phyloP scores from a whole-genome alignment of 2,888 invertebrate species.

The Diplazon laetatorius region DNA sequence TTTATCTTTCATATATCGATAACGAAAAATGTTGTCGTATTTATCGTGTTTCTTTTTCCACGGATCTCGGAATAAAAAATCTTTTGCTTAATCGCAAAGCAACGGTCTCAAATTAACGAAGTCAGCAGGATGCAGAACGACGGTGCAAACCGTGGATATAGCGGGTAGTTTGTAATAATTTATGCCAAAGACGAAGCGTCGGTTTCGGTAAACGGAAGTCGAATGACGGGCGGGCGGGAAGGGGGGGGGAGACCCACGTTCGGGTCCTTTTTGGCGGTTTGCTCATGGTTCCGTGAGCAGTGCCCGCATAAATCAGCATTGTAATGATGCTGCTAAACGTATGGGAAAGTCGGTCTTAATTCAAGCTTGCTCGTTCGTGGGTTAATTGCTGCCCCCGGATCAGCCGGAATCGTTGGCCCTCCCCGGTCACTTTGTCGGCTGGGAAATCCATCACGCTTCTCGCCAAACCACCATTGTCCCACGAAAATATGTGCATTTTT shows the following conservation, averaged over 20 bases:
- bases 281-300: constrained; percentile 63
- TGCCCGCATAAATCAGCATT: constrained; percentile 67
- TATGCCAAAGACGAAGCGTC: constrained; percentile 25
- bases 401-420: constrained; percentile 56
- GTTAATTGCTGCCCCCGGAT: constrained; percentile 56
- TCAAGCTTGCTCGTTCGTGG: constrained; percentile 54
- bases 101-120: not conserved
- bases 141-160: constrained; percentile 1
- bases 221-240: too few species aligned
- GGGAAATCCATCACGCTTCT: not conserved
- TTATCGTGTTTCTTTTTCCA: not conserved
- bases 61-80: not conserved
- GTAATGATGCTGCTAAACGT: constrained; percentile 63
- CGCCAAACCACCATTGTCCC: too few species aligned
- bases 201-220: constrained; percentile 43
- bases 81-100: not conserved
- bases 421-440: constrained; percentile 38
- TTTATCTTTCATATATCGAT: not conserved
- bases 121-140: not conserved
- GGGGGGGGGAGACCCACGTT: constrained; percentile 43
- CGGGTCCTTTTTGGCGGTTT: constrained; percentile 60
- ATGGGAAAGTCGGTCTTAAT: constrained; percentile 53
- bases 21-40: not conserved
- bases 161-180: constrained; percentile 25
- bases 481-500: not conserved